Base-by-base conservation (phyloP, 2,888 invertebrate species). In the Meiosimyza decipiens region DNA sequence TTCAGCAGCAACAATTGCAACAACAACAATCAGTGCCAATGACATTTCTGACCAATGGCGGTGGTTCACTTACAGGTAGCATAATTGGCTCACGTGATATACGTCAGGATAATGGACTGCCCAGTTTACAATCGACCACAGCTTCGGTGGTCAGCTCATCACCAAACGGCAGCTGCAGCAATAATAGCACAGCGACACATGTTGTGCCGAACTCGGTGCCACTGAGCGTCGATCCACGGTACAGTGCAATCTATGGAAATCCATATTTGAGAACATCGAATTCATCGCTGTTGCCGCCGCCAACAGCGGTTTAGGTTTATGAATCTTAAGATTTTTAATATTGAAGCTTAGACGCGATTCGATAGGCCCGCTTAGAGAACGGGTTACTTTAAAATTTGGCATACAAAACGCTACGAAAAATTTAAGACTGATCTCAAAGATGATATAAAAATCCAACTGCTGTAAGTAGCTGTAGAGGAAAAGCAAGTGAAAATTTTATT, bases 221-320 rank as follows among this genome's bases (percentile, higher is more conserved):
- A 9, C 63, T 86, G 60, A 85, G 82, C 62, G 92, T 96, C 47
- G 96, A 96, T 86, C 95, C 95, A 2, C 89, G 95, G 76, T 96
- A 94, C 86, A 95, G 95, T 69, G 96, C 96, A 63, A 93, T 94
- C 11, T 96, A 96, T 83, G 94, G 95, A 68, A 96, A 96, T 87
- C 95, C 96, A 0, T 96, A 95, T 86, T 88, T 95, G 77, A 89
- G 95, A 82, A 91, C 91, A 76, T 91, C 91, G 18, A 91, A 90
- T 76, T 89, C 86, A 59, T 87, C 86, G 59, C 82, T 87, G 78
- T 89, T 89, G 86, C 91, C 88, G 82, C 91, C 88, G 78, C 91
- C 88, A 83, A 94, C 91, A 67, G 87, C 87, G 55, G 87, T 86
- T 72, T 86, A 86, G 79, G 74, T 18, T 47, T 63, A 63, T 12